These are phyloP conservation scores for Drosophila parvula DNA, from an alignment of 1,140 invertebrate species.

Conservation along the genomic window DNA sequence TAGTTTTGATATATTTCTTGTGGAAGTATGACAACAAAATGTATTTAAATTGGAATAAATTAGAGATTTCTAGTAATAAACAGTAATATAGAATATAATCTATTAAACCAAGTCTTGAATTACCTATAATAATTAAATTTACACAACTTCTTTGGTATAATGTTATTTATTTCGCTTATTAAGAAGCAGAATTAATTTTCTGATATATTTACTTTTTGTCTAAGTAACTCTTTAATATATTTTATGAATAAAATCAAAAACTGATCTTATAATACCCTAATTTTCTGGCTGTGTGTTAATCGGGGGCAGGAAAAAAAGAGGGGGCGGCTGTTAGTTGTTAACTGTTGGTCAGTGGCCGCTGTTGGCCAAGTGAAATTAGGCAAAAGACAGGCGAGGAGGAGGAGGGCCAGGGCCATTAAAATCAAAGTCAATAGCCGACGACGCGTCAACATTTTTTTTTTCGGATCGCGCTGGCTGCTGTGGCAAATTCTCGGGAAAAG, in stretches of 20 bases:
- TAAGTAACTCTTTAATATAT: no score
- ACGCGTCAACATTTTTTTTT: slow-evolving; percentile 31
- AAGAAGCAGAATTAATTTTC: background rate
- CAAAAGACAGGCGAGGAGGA: slow-evolving; percentile 54
- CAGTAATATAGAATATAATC: background rate
- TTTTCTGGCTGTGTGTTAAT: slow-evolving; percentile 20
- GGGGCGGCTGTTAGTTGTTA: slow-evolving; percentile 43
- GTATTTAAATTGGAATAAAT: background rate
- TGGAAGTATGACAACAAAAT: background rate
- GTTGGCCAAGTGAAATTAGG: slow-evolving; percentile 67
- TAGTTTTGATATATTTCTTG: no score
- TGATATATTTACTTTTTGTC: background rate
- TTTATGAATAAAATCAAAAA: background rate
- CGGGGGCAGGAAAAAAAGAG: slow-evolving; percentile 37
- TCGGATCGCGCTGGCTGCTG: slow-evolving; percentile 55
- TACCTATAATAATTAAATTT: background rate
- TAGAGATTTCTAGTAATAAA: background rate
- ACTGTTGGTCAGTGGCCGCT: slow-evolving; percentile 52
- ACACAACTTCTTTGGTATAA: background rate
- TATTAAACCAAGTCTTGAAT: background rate
- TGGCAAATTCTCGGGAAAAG: slow-evolving; percentile 76
- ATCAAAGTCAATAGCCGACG: slow-evolving; percentile 79
- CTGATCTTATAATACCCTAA: background rate
- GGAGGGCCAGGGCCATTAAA: slow-evolving; percentile 67
- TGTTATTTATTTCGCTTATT: no score